These are phyloP conservation scores for Bubo blakistoni DNA, from an alignment of 2,113 vertebrate genomes.

Conservation along the genomic window DNA sequence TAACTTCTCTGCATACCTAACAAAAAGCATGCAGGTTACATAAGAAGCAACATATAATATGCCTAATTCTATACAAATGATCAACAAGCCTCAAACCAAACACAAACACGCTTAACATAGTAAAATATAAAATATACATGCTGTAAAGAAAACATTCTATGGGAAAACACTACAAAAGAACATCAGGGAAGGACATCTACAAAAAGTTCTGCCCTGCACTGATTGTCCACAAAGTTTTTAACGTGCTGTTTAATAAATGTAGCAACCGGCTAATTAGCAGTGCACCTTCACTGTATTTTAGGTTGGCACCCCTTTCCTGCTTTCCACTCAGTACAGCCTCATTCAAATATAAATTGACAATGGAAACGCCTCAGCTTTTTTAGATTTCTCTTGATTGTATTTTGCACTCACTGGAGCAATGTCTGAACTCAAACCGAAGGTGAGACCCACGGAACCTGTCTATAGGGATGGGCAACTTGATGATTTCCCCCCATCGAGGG, in stretches of 20 bases:
- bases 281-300: not conserved
- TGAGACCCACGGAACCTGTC: conserved; percentile 94
- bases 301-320: not conserved
- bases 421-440: conserved; percentile 94
- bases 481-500: conserved; percentile 93
- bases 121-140: not conserved
- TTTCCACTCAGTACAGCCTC: not conserved
- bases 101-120: not conserved
- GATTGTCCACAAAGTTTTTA: not conserved
- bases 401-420: conserved; percentile 91
- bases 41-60: not conserved
- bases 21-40: not conserved
- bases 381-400: not conserved
- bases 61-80: not conserved
- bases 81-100: not conserved
- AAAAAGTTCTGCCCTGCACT: not conserved
- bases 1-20: not conserved
- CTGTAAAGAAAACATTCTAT: not conserved
- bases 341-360: not conserved
- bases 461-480: conserved; percentile 93
- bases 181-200: not conserved
- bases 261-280: not conserved
- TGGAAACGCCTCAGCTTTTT: not conserved
- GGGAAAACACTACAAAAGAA: not conserved
- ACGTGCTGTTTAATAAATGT: not conserved